Evolutionary conservation across 2,797 vertebrate genomes (phyloP).

Genomic region (Sardinella longiceps): DNA sequence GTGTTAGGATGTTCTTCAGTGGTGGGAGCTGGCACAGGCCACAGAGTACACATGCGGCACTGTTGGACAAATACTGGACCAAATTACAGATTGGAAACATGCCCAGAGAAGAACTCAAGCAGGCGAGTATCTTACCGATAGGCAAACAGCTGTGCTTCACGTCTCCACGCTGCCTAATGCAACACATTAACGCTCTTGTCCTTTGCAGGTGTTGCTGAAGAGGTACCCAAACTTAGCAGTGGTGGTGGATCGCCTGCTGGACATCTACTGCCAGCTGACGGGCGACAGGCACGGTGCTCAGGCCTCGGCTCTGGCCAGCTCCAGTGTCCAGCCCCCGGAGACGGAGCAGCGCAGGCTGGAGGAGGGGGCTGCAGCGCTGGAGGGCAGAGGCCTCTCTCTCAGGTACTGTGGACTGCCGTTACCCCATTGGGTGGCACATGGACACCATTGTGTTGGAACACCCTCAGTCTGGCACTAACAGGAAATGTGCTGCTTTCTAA

Average conservation of each 20-base stretch:
- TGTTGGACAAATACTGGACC: slow-evolving; percentile 95
- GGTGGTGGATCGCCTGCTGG: slow-evolving; percentile 84
- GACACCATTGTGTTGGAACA: too few species aligned
- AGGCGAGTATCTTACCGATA: slow-evolving; percentile 69
- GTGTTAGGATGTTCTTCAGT: slow-evolving; percentile 76
- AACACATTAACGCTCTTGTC: background rate
- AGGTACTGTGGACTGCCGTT: slow-evolving; percentile 80
- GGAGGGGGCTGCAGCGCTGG: slow-evolving; percentile 74
- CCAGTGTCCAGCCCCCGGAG: slow-evolving; percentile 41
- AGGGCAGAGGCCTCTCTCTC: slow-evolving; percentile 89
- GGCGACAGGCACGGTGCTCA: slow-evolving; percentile 79
- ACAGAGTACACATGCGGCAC: slow-evolving; percentile 84
- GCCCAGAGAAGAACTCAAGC: slow-evolving; percentile 87
- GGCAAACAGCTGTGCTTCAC: background rate
- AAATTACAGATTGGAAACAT: slow-evolving; percentile 89
- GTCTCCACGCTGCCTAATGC: background rate
- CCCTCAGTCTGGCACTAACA: too few species aligned
- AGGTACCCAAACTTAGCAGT: slow-evolving; percentile 77
- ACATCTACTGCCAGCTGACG: slow-evolving; percentile 89
- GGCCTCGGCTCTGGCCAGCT: slow-evolving; percentile 24
- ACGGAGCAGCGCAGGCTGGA: slow-evolving; percentile 63
- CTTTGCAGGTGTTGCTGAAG: slow-evolving; percentile 79
- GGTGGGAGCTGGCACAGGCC: slow-evolving; percentile 88
- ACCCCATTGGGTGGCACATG: too few species aligned
- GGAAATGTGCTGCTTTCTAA: too few species aligned